Percentiles rank a stretch among this genome's conserved stretches.
Conservation (phyloP, 2,113 vertebrate species). For the Archocentrus centrarchus region DNA sequence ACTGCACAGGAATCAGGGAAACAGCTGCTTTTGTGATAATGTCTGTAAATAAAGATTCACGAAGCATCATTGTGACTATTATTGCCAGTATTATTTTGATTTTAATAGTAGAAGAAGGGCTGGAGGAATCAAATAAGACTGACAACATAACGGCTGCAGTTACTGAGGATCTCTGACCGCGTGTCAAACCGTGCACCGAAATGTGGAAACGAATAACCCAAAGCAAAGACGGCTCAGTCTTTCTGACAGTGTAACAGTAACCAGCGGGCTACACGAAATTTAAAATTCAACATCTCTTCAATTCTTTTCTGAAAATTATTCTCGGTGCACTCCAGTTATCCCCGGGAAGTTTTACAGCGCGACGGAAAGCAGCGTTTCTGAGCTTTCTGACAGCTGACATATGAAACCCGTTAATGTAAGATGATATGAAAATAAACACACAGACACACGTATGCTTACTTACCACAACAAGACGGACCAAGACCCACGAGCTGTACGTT, state of each 20-base stretch:
- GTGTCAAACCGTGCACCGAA: background rate
- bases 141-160: too few relatives aligned
- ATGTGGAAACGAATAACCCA: background rate
- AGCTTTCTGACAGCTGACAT: background rate
- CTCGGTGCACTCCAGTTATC: background rate
- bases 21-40: too few relatives aligned
- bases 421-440: background rate
- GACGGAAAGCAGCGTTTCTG: too few relatives aligned
- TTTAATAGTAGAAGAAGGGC: too few relatives aligned
- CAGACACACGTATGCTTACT: background rate
- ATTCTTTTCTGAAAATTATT: background rate
- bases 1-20: too few relatives aligned
- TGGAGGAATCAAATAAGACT: too few relatives aligned
- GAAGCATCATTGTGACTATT: too few relatives aligned
- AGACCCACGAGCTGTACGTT: background rate
- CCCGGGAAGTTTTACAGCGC: too few relatives aligned
- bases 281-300: background rate
- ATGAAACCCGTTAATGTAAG: background rate
- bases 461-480: background rate
- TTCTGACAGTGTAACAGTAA: too few relatives aligned
- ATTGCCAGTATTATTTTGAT: too few relatives aligned
- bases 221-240: background rate
- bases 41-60: too few relatives aligned
- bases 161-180: background rate
- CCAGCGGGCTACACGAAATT: background rate